Conservation (phyloP, 1,140 invertebrate species). For the Bradysia coprophila region DNA sequence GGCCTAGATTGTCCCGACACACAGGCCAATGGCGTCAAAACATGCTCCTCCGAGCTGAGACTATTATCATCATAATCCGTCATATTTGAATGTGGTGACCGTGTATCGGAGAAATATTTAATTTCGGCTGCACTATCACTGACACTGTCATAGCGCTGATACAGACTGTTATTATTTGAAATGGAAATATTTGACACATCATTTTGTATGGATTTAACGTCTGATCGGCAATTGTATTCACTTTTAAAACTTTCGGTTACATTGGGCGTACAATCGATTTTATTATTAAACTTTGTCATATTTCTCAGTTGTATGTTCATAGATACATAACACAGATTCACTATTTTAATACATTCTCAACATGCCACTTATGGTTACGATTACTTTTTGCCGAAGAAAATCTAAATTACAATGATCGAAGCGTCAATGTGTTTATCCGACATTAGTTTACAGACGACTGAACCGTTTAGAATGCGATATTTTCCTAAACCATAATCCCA, state of each 20-base stretch:
- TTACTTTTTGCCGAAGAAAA: no score
- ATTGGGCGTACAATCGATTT: not conserved
- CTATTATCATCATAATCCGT: constrained; percentile 23
- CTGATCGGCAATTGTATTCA: not conserved
- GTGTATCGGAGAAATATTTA: not conserved
- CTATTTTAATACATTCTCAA: no score
- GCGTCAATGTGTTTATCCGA: not conserved
- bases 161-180: not conserved
- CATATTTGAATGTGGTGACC: constrained; percentile 5
- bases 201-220: no score
- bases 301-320: no score
- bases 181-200: no score
- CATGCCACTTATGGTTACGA: no score
- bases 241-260: not conserved
- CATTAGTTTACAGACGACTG: not conserved
- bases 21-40: constrained; percentile 28
- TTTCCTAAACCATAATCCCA: no score
- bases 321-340: no score
- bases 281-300: not conserved
- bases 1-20: constrained; percentile 37
- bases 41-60: constrained; percentile 25
- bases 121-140: not conserved
- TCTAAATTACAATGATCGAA: no score
- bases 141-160: not conserved
- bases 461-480: no score